Base-by-base conservation (phyloP, 2,113 vertebrate genomes). In the Actenoides lindsayi region DNA sequence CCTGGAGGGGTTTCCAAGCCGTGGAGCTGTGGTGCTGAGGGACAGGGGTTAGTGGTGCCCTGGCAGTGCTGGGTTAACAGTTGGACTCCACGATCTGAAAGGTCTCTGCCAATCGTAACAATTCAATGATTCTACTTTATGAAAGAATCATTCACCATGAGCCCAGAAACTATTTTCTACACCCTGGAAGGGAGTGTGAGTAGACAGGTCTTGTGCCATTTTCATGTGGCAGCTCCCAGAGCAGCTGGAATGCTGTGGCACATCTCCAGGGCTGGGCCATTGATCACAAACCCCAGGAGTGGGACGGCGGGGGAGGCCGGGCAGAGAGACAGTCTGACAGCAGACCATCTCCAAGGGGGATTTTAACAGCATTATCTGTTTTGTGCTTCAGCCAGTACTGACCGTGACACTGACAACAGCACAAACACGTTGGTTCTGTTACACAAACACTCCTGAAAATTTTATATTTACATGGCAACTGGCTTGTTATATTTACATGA, bases 401-500 rank as follows among this genome's bases (percentile, higher is more conserved):
- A 88, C 1, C 1, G 10, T 53, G 93, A 86, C 70, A 79, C 69
- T 80, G 86, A 93, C 78, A 96, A 48, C 57, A 68, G 35, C 84
- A 74, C 83, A 91, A 75, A 91, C 93, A 94, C 96, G 79, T 44
- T 79, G 81, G 80, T 64, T 89, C 75, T 95, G 69, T 77, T 96
- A 78, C 44, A 88, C 21, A 96, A 96, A 85, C 83, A 88, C 76
- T 93, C 75, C 94, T 86, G 84, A 94, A 97, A 97, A 96, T 90
- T 74, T 94, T 94, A 33, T 96, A 97, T 96, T 97, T 96, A 96
- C 96, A 94, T 95, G 96, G 95, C 94, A 98, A 97, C 75, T n/a
- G 46, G 84, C 97, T 97, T 96, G 96, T 97, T 97, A 95, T 94
- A 98, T 97, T 98, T 98, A 94, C 97, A 98, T 89, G 98, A 98